Evolutionary conservation across 2,797 vertebrate species (phyloP), one percentile per base, ranked within the genome.

Genomic region (Fringilla coelebs): DNA sequence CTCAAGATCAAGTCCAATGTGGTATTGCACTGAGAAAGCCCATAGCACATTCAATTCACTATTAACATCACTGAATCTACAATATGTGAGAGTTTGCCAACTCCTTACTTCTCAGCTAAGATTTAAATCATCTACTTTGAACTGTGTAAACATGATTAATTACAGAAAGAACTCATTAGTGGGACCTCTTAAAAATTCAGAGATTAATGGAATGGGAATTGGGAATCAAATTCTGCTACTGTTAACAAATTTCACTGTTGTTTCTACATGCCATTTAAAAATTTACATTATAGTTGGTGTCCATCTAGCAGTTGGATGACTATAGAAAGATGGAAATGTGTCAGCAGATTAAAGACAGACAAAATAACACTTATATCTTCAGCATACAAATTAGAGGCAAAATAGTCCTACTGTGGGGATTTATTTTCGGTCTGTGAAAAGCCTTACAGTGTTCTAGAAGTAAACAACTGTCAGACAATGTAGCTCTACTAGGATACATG

Each of bases 101-200:
- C 46, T 79, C 55, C 29, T 51, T 48, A 51, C 32, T 90, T 90
- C 71, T 46, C 38, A 79, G 55, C 9, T 14, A 81, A 73, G 36
- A 74, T 40, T 92, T 73, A 89, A 95, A 66, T 92, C 16, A 74
- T 82, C 16, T 87, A 9, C 71, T 89, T 85, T 92, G 61, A 92
- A 87, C 48, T 79, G 31, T 63, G 45, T 74, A 80, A 89, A 67
- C 68, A 55, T 61, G 81, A 87, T 93, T 86, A 94, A 96, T 90
- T 94, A 79, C 61, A 87, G 66, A 75, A 92, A 83, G 26, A 90
- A 87, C 68, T 83, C 81, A 77, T 93, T 95, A 89, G 57, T 51
- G 13, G 34, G 17, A 67, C 57, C 36, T 93, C 60, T 83, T 82
- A 83, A 93, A 93, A 92, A 89, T 67, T 71, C 32, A 65, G 65